Percentiles rank a stretch among this genome's conserved stretches.
Conservation (phyloP, 2,888 invertebrate genomes). For the Ellobium chinense region DNA sequence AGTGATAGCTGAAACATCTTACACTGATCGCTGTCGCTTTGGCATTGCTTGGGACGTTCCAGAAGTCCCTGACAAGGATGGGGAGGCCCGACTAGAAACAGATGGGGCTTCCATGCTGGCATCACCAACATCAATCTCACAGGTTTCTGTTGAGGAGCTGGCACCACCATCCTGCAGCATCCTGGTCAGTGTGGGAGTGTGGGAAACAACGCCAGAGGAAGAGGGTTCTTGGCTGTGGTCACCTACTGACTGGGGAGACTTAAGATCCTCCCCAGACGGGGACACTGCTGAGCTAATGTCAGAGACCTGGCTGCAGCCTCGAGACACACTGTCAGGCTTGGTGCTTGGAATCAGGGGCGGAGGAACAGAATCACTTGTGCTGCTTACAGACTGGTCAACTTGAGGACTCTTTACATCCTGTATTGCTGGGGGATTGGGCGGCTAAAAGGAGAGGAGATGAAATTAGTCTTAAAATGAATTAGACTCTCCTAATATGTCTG, state of each 20-base stretch:
- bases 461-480: too few relatives aligned
- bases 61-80: neutral
- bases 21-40: slow-evolving; percentile 29
- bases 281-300: slow-evolving; percentile 42
- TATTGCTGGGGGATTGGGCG: slow-evolving; percentile 15
- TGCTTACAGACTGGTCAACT: slow-evolving; percentile 47
- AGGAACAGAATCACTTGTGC: slow-evolving; percentile 45
- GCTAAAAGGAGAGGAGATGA: too few relatives aligned
- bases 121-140: slow-evolving; percentile 31
- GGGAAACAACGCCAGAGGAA: slow-evolving; percentile 19
- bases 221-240: slow-evolving; percentile 45
- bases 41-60: neutral
- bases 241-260: neutral
- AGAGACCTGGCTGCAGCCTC: slow-evolving; percentile 24
- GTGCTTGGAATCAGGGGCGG: slow-evolving; percentile 1
- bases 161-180: slow-evolving; percentile 19
- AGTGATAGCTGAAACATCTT: neutral
- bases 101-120: neutral
- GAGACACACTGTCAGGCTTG: neutral
- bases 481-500: too few relatives aligned
- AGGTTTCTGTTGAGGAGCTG: slow-evolving; percentile 34
- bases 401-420: slow-evolving; percentile 43
- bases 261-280: slow-evolving; percentile 24
- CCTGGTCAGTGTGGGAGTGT: slow-evolving; percentile 7
- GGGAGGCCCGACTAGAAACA: neutral